Conservation (phyloP, 2,888 invertebrate species). For the Ctena decussata region DNA sequence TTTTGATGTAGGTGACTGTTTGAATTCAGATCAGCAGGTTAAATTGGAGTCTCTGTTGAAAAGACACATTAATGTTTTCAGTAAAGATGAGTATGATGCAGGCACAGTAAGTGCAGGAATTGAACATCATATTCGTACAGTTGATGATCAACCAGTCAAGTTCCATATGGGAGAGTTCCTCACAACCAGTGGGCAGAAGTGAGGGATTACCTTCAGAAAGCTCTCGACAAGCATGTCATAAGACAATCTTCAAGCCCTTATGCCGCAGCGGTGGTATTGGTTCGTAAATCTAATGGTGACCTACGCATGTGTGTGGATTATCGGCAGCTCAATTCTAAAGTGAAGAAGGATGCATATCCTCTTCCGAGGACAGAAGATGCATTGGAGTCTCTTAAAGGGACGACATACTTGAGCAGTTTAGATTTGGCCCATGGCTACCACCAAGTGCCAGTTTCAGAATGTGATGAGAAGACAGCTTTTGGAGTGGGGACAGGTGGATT, state of each 20-base stretch:
- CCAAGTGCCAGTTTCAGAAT: conserved; percentile 59
- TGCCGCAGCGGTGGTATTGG: conserved; percentile 17
- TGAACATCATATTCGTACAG: conserved; percentile 3
- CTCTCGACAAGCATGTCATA: background rate
- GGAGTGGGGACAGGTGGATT: conserved; percentile 53
- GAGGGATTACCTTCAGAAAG: conserved; percentile 1
- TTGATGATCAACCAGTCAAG: conserved; percentile 42
- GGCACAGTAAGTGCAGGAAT: background rate
- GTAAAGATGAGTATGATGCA: conserved; percentile 22
- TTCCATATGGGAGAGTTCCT: conserved; percentile 23
- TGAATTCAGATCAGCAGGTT: background rate
- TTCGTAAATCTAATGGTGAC: conserved; percentile 5
- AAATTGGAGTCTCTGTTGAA: background rate
- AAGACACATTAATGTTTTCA: background rate
- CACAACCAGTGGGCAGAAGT: conserved; percentile 12
- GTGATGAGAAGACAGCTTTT: conserved; percentile 68
- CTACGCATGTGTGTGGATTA: conserved; percentile 7
- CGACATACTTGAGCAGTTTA: background rate
- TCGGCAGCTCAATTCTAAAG: background rate
- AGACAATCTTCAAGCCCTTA: background rate
- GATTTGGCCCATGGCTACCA: conserved; percentile 60
- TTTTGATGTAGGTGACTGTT: background rate
- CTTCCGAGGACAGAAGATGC: background rate
- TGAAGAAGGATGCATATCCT: conserved; percentile 7
- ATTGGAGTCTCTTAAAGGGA: background rate